These are phyloP conservation scores for Cavia aperea DNA, from an alignment of 2,113 vertebrate genomes.

Conservation along the genomic window DNA sequence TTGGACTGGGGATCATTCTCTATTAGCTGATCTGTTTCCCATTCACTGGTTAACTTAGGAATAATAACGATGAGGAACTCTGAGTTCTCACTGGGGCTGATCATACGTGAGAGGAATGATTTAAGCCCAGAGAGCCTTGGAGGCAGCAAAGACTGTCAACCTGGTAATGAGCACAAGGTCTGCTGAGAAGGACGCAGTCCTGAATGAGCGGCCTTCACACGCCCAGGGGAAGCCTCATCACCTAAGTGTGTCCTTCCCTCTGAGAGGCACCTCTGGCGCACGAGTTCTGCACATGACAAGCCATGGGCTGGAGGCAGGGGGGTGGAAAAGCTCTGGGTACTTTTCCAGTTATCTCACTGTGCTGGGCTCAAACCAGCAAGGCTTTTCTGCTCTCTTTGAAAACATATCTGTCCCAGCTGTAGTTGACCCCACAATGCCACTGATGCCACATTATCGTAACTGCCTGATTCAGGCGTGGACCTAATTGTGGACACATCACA, in stretches of 20 bases:
- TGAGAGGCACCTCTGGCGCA: too few species aligned
- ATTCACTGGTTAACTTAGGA: not conserved
- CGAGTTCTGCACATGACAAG: not conserved
- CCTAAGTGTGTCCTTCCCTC: not conserved
- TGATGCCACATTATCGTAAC: accelerated
- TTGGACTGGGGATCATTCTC: not conserved
- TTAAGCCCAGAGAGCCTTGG: not conserved
- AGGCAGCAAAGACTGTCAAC: not conserved
- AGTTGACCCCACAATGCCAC: not conserved
- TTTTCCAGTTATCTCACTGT: not conserved
- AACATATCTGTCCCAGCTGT: not conserved
- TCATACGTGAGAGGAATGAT: not conserved
- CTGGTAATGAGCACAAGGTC: not conserved
- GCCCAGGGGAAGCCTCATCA: not conserved
- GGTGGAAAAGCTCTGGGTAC: not conserved
- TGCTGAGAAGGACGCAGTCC: not conserved
- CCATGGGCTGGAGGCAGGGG: not conserved
- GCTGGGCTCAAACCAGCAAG: not conserved
- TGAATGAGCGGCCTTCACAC: not conserved
- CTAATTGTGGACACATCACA: not conserved
- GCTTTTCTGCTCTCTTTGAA: not conserved
- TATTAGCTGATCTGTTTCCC: not conserved
- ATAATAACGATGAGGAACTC: not conserved
- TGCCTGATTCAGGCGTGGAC: not conserved
- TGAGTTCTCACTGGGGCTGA: not conserved